phyloP scores from a whole-genome alignment of 2,113 vertebrate genomes.

The Hyla sarda region DNA sequence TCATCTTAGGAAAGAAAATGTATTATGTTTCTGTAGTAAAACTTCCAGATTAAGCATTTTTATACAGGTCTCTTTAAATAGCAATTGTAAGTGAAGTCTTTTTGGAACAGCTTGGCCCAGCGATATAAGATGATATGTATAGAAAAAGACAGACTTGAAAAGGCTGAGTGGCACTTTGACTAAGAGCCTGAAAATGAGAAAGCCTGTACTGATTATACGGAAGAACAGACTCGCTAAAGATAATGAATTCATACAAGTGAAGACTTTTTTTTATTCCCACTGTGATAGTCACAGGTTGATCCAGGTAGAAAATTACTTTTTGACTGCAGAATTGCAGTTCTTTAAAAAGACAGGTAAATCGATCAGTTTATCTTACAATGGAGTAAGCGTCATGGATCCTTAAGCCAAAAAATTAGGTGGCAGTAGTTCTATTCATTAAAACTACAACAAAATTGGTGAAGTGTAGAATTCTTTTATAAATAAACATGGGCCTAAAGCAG shows the following conservation, averaged over 20 bases:
- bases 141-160: slow-evolving; percentile 51
- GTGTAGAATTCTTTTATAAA: background rate
- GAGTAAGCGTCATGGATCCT: slow-evolving; percentile 15
- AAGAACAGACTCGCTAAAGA: slow-evolving; percentile 52
- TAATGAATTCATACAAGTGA: slow-evolving; percentile 56
- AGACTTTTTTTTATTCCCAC: slow-evolving; percentile 22
- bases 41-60: background rate
- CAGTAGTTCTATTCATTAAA: slow-evolving; percentile 8
- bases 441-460: slow-evolving; percentile 21
- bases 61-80: background rate
- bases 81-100: background rate
- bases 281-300: slow-evolving; percentile 46
- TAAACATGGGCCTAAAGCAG: background rate
- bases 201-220: slow-evolving; percentile 54
- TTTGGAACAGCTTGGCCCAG: background rate
- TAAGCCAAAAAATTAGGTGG: slow-evolving; percentile 42
- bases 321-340: slow-evolving; percentile 23
- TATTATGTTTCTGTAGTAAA: background rate
- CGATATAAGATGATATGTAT: slow-evolving; percentile 14
- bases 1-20: background rate
- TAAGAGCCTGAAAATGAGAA: slow-evolving; percentile 53
- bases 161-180: slow-evolving; percentile 51
- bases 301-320: slow-evolving; percentile 58
- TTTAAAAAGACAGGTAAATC: slow-evolving; percentile 44
- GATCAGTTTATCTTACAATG: slow-evolving; percentile 42